Evolutionary conservation across 2,113 vertebrate genomes (phyloP).

Genomic region (Australoheros scitulus): DNA sequence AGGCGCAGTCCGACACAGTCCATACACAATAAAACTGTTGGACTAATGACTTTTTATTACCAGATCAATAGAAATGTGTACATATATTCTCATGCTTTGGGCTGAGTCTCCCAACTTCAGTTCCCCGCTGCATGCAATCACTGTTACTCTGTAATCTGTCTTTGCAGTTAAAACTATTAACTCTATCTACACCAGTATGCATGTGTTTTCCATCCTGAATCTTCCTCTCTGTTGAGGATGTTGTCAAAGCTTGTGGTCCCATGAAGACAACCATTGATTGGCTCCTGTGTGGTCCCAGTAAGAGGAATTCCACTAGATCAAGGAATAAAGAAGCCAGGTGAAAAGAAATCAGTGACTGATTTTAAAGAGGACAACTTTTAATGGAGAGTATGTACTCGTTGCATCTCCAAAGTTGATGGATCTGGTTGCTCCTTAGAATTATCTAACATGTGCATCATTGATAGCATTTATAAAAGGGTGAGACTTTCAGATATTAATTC

Average conservation of each 20-base stretch:
- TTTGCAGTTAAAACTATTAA: constrained; percentile 52
- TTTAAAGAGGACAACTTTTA: neutral
- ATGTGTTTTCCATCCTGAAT: constrained; percentile 15
- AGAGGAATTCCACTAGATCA: neutral
- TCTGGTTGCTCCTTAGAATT: neutral
- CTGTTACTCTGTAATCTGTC: neutral
- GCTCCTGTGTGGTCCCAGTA: constrained; percentile 1
- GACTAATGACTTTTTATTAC: neutral
- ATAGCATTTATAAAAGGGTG: too few relatives aligned
- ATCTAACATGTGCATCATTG: neutral
- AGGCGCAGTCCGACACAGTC: too few relatives aligned
- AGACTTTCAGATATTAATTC: too few relatives aligned
- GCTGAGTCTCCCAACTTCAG: neutral
- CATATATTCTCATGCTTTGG: neutral
- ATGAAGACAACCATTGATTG: neutral
- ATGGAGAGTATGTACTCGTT: neutral
- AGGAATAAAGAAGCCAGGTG: neutral
- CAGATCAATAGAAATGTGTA: neutral
- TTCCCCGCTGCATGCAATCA: neutral
- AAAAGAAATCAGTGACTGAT: neutral
- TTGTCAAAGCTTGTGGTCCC: neutral
- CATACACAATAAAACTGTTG: neutral
- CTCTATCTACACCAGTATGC: constrained; percentile 48
- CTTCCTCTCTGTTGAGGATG: neutral
- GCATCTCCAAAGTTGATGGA: neutral